Evolutionary conservation across 2,888 invertebrate genomes (phyloP), one percentile per base, ranked within the genome.

Genomic region (Eurytoma californica): DNA sequence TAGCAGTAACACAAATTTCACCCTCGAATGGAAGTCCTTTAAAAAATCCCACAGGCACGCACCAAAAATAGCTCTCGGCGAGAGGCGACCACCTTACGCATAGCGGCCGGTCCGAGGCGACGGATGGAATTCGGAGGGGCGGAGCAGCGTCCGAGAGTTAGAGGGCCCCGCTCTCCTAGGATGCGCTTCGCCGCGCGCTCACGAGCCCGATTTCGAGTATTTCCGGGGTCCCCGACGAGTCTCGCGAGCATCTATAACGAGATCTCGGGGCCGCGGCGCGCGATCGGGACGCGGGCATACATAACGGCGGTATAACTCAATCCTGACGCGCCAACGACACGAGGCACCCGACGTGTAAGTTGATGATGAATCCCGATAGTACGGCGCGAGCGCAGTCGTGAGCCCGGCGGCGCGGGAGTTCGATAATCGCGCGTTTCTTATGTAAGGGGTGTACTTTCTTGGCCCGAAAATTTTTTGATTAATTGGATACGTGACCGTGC

Each of bases 91-190:
- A 39, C 39, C 39, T 39, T 9, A 9, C 39, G 39, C 9, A 28
- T 30, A 39, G 39, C 39, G 39, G 39, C 39, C 39, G 9, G 39
- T 65, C 16, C n/a, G 49, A 20, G 53, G 53, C 53, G 53, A 53
- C 53, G 14, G 53, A 47, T 49, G 65, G 65, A 65, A 65, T 65
- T 65, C 65, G 65, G 14, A 39, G 65, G 13, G 65, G 65, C 47
- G 65, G 65, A 65, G 65, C 63, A n/a, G 53, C 66, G n/a, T 47
- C n/a, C 67, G 75, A 77, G 67, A 57, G 70, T 77, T 66, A 70
- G 14, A 77, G 80, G 13, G 53, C 24, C 66, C 13, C 16, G 24
- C 51, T 20, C 53, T 18, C 51, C 14, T 12, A 9, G 55, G 16
- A 28, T 13, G 39, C 18, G 13, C 13, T 28, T 16, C 66, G 13